Conservation (phyloP, 2,113 vertebrate genomes). For the Guaruba guarouba region DNA sequence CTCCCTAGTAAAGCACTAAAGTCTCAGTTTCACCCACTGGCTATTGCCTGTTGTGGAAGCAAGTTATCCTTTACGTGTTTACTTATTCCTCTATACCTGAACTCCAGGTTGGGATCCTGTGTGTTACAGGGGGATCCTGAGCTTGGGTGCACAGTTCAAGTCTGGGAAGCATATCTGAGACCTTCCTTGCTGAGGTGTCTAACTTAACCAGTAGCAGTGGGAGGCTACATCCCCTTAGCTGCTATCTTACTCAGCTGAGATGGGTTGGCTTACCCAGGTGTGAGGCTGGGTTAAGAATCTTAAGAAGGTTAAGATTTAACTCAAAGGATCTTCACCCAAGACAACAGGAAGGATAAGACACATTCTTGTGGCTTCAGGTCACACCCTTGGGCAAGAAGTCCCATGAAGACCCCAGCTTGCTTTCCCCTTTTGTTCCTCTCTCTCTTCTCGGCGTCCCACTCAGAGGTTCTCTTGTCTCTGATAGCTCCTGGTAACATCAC, state of each 20-base stretch:
- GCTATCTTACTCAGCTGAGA: not conserved
- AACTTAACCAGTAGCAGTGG: not conserved
- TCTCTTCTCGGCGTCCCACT: not conserved
- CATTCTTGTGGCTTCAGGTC: not conserved
- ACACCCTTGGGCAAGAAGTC: not conserved
- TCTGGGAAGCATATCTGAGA: not conserved
- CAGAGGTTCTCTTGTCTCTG: not conserved
- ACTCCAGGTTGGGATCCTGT: not conserved
- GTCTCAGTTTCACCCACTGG: not conserved
- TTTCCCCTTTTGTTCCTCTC: not conserved
- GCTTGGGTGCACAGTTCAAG: not conserved
- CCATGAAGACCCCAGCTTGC: not conserved
- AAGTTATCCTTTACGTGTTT: not conserved
- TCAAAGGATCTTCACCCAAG: not conserved
- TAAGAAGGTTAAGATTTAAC: not conserved
- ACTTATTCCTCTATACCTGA: not conserved
- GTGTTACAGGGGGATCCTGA: not conserved
- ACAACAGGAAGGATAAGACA: not conserved
- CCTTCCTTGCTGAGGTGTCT: not conserved
- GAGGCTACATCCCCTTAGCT: not conserved
- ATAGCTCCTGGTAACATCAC: not conserved
- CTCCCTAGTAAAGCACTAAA: not conserved
- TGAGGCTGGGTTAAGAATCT: not conserved
- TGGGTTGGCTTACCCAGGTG: rapidly evolving
- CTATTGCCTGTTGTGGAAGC: not conserved